phyloP scores from a whole-genome alignment of 2,113 vertebrate species.

The Ascaphus truei region DNA sequence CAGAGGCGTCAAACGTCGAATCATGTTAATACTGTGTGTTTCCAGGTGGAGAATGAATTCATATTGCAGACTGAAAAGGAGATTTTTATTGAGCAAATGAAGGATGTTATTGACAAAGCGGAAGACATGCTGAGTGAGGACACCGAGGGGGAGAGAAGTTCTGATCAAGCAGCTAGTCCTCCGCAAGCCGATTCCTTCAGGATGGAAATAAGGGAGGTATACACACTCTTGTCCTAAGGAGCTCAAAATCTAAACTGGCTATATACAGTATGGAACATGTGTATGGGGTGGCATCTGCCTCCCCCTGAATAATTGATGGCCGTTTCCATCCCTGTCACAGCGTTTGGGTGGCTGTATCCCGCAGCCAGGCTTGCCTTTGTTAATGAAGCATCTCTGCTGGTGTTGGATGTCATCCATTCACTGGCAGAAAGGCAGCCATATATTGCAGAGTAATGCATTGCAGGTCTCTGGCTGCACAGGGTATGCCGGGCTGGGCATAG shows the following conservation, averaged over 20 bases:
- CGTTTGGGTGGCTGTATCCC: no score
- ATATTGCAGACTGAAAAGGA: conserved; percentile 89
- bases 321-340: no score
- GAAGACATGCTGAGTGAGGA: conserved; percentile 96
- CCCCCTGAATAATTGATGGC: no score
- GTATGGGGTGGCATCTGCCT: no score
- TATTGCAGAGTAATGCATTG: conserved; percentile 6
- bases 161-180: conserved; percentile 73
- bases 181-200: conserved; percentile 62
- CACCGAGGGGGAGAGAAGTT: conserved; percentile 74
- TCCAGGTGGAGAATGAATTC: conserved; percentile 92
- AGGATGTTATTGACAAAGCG: conserved; percentile 96
- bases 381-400: no score
- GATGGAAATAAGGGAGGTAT: conserved; percentile 68
- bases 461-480: neutral
- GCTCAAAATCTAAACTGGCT: no score
- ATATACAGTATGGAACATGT: no score
- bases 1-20: no score
- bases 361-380: no score
- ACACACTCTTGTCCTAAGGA: no score
- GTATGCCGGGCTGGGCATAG: neutral
- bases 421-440: neutral
- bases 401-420: neutral
- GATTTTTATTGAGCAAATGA: conserved; percentile 95
- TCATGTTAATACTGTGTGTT: no score